Conservation (phyloP, 1,140 invertebrate species). For the Fopius arisanus region DNA sequence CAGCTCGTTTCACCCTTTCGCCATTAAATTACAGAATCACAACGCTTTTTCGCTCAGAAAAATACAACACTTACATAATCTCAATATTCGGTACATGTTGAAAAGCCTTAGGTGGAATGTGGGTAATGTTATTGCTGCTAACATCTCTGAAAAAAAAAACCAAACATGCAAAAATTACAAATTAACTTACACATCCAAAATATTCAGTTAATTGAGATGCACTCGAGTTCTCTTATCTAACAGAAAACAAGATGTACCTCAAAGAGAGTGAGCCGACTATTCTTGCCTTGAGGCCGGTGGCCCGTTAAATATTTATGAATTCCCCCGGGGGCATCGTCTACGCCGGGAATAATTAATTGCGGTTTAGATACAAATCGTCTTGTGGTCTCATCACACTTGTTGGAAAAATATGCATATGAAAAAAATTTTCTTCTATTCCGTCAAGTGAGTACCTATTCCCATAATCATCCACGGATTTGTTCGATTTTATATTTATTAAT, state of each 20-base stretch:
- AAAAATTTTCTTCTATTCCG: too few relatives aligned
- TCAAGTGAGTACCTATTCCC: too few relatives aligned
- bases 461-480: background rate
- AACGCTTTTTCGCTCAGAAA: background rate
- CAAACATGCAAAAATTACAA: too few relatives aligned
- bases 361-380: slow-evolving; percentile 4
- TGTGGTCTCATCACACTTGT: too few relatives aligned
- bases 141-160: slow-evolving; percentile 70
- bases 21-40: background rate
- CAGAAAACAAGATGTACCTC: slow-evolving; percentile 10
- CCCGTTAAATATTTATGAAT: slow-evolving; percentile 18
- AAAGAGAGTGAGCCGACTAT: slow-evolving; percentile 4
- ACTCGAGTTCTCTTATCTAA: background rate
- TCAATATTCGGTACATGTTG: slow-evolving; percentile 69
- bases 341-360: background rate
- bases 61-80: slow-evolving; percentile 70
- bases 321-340: background rate
- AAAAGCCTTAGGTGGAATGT: slow-evolving; percentile 71
- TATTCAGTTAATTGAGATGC: background rate
- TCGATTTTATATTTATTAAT: too few relatives aligned
- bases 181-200: background rate
- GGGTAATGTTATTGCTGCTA: slow-evolving; percentile 72
- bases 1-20: slow-evolving; percentile 3
- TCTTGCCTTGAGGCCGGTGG: background rate
- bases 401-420: too few relatives aligned